Conservation (phyloP, 2,113 vertebrate genomes). For the Pachypanchax playfairii region DNA sequence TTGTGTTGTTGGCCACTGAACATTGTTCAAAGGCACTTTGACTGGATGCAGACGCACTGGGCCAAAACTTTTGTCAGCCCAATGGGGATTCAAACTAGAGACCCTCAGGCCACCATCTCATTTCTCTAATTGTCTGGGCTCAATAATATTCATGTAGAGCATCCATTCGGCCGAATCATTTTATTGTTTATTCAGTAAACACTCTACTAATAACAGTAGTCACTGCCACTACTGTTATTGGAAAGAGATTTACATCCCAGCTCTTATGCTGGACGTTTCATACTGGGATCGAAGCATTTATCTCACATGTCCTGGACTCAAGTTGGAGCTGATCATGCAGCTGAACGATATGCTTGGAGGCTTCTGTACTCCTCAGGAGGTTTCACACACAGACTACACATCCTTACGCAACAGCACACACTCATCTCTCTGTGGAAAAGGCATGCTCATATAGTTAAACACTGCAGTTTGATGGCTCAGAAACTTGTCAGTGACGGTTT, state of each 20-base stretch:
- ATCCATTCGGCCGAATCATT: constrained; percentile 51
- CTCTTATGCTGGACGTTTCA: constrained; percentile 35
- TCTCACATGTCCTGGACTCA: constrained; percentile 22
- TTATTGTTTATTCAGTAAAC: constrained; percentile 56
- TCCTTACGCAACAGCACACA: no score
- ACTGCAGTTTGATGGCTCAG: no score
- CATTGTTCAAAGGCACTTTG: constrained; percentile 77
- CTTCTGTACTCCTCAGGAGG: no score
- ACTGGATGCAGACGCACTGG: constrained; percentile 64
- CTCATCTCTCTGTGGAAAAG: no score
- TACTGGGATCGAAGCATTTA: constrained; percentile 8
- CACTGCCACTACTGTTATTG: constrained; percentile 13
- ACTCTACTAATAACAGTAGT: constrained; percentile 38
- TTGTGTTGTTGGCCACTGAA: constrained; percentile 70
- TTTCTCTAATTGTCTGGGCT: constrained; percentile 63
- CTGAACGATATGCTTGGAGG: no score
- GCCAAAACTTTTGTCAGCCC: constrained; percentile 33
- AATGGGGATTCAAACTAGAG: constrained; percentile 51
- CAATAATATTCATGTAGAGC: constrained; percentile 39
- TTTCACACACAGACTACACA: no score
- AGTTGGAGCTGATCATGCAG: constrained; percentile 3
- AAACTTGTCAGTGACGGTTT: no score
- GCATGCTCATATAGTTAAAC: no score
- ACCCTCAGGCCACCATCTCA: constrained; percentile 52
- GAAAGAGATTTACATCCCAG: constrained; percentile 28